Percentiles rank a stretch among this genome's conserved stretches.
These are phyloP conservation scores for Nomada ruficornis DNA, from an alignment of 2,888 invertebrate genomes.

Conservation along the genomic window DNA sequence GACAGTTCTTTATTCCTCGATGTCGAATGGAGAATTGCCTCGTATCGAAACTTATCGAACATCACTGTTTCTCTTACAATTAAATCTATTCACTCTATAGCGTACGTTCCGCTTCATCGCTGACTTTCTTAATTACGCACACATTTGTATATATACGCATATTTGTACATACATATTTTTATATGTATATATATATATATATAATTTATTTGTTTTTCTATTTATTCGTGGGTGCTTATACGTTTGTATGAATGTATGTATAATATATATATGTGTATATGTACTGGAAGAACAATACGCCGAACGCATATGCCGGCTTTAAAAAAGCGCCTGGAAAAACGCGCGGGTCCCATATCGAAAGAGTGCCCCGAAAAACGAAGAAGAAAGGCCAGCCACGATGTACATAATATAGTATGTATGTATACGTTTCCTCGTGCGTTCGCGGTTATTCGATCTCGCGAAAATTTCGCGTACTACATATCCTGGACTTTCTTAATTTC, in stretches of 20 bases:
- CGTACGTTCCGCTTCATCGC: slow-evolving; percentile 42
- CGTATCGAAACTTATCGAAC: slow-evolving; percentile 20
- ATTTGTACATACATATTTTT: slow-evolving; percentile 22
- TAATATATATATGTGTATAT: slow-evolving; percentile 58
- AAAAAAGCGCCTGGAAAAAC: slow-evolving; percentile 74
- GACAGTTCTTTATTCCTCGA: neutral
- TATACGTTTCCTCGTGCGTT: neutral
- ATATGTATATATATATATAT: slow-evolving; percentile 28
- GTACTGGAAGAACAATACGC: slow-evolving; percentile 82
- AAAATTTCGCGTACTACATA: neutral
- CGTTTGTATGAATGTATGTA: slow-evolving; percentile 39
- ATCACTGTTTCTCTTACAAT: neutral
- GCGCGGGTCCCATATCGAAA: slow-evolving; percentile 81
- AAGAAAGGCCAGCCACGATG: slow-evolving; percentile 44
- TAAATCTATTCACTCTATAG: neutral
- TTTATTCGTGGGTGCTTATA: slow-evolving; percentile 36
- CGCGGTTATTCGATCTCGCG: neutral
- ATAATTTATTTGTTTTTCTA: slow-evolving; percentile 46
- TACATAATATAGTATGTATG: slow-evolving; percentile 2
- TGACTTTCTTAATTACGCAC: slow-evolving; percentile 55
- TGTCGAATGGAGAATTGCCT: neutral
- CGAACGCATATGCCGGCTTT: slow-evolving; percentile 68
- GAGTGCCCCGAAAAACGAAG: slow-evolving; percentile 64
- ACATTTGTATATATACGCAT: slow-evolving; percentile 48
- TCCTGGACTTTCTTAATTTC: slow-evolving; percentile 16